Conservation (phyloP, 2,888 invertebrate species). For the Bedellia somnulentella region DNA sequence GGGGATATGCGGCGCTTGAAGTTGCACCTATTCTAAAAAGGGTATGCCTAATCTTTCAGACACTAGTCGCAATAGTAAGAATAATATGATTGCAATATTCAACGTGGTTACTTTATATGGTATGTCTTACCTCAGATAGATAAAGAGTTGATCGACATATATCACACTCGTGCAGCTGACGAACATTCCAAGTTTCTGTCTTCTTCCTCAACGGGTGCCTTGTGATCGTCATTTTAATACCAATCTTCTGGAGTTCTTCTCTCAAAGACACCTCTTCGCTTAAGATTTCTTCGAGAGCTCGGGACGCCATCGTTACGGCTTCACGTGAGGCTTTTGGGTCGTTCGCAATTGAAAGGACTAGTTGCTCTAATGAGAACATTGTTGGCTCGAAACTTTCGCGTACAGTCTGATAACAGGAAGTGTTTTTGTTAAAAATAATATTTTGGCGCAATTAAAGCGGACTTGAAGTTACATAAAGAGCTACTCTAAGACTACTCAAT, state of each 20-base stretch:
- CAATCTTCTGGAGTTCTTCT: constrained; percentile 5
- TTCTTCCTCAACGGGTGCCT: constrained; percentile 9
- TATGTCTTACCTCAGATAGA: constrained; percentile 79
- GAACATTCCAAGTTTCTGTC: constrained; percentile 16
- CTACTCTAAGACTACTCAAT: too few relatives aligned
- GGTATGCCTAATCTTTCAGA: too few relatives aligned
- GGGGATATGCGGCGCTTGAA: too few relatives aligned
- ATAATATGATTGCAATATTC: too few relatives aligned
- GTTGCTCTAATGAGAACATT: constrained; percentile 83
- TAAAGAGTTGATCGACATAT: constrained; percentile 80
- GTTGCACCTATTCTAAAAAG: too few relatives aligned
- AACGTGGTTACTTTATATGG: too few relatives aligned
- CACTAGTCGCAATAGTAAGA: too few relatives aligned
- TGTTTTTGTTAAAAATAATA: too few relatives aligned
- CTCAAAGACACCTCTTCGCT: constrained; percentile 16
- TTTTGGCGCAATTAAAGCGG: too few relatives aligned
- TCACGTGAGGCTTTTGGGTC: constrained; percentile 67
- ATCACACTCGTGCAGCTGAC: constrained; percentile 72
- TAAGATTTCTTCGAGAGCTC: constrained; percentile 13
- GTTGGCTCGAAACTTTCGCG: constrained; percentile 85
- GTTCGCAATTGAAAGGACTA: constrained; percentile 73
- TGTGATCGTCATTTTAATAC: neutral
- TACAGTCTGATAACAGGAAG: too few relatives aligned
- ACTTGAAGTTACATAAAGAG: too few relatives aligned
- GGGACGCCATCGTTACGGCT: constrained; percentile 63